Conservation (phyloP, 2,888 invertebrate species). For the Scelioninae gen. 1 region DNA sequence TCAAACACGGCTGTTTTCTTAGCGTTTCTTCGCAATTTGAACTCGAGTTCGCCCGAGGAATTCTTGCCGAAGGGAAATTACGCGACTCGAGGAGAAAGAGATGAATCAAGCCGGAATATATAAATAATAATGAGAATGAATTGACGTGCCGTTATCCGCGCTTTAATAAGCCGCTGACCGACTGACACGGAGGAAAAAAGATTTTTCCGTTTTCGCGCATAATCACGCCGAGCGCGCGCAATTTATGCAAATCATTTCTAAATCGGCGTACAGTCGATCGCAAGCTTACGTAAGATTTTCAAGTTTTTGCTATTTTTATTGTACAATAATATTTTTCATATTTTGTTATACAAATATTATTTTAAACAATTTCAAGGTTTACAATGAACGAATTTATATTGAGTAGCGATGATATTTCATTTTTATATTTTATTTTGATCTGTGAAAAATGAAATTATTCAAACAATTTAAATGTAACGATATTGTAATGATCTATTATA, state of each 20-base stretch:
- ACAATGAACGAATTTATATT: too few species aligned
- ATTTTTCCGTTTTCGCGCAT: constrained; percentile 55
- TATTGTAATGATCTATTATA: too few species aligned
- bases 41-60: constrained; percentile 46
- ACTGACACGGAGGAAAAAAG: constrained; percentile 57
- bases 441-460: too few species aligned
- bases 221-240: constrained; percentile 30
- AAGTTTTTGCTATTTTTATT: constrained; percentile 13
- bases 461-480: too few species aligned
- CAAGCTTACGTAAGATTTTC: constrained; percentile 10
- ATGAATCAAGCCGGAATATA: constrained; percentile 71
- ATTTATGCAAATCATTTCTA: constrained; percentile 54
- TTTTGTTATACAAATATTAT: constrained; percentile 1
- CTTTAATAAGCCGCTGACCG: constrained; percentile 69
- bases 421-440: too few species aligned
- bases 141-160: constrained; percentile 67
- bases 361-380: too few species aligned
- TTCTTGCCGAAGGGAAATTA: constrained; percentile 65
- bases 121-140: constrained; percentile 75
- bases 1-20: constrained; percentile 40
- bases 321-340: too few species aligned
- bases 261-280: constrained; percentile 25
- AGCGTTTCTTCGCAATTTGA: constrained; percentile 47
- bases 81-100: constrained; percentile 58
- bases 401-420: too few species aligned